Percentiles rank a stretch among this genome's conserved stretches.
These are phyloP conservation scores for Cyanoliseus patagonus DNA, from an alignment of 2,113 vertebrate genomes.

Conservation along the genomic window DNA sequence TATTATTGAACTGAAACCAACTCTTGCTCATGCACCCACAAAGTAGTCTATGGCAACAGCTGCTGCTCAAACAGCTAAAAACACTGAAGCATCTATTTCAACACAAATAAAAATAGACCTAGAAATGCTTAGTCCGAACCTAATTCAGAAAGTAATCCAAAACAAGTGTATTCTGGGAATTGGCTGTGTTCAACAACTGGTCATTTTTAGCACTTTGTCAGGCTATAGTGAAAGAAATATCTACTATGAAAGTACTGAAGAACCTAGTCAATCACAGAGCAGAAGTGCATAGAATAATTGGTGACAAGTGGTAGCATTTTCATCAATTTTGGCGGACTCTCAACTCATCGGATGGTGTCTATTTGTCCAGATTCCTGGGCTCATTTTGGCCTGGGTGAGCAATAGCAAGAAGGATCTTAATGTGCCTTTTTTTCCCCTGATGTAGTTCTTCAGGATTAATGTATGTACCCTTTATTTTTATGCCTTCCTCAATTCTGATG, in stretches of 20 bases:
- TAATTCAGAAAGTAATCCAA: constrained; percentile 42
- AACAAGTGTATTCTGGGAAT: constrained; percentile 23
- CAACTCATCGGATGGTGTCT: not conserved
- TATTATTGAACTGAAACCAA: not conserved
- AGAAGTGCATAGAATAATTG: not conserved
- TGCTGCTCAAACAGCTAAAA: constrained; percentile 26
- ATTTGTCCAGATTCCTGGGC: not conserved
- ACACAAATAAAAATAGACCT: constrained; percentile 51
- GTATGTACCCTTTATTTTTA: not conserved
- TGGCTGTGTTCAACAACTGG: constrained; percentile 10
- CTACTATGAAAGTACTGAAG: not conserved
- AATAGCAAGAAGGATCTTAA: not conserved
- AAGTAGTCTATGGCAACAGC: constrained; percentile 35
- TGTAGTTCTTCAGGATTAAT: not conserved
- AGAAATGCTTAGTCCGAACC: constrained; percentile 44
- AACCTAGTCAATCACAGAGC: not conserved
- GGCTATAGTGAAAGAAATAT: not conserved
- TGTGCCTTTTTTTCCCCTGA: not conserved
- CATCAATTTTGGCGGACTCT: not conserved
- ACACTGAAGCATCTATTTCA: constrained; percentile 47
- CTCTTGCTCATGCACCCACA: not conserved
- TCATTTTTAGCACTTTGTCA: constrained; percentile 36
- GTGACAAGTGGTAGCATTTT: not conserved
- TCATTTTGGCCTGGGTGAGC: not conserved
- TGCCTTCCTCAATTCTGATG: not conserved